These are phyloP conservation scores for Polydrusus tereticollis DNA, from an alignment of 2,888 invertebrate genomes.

Conservation along the genomic window DNA sequence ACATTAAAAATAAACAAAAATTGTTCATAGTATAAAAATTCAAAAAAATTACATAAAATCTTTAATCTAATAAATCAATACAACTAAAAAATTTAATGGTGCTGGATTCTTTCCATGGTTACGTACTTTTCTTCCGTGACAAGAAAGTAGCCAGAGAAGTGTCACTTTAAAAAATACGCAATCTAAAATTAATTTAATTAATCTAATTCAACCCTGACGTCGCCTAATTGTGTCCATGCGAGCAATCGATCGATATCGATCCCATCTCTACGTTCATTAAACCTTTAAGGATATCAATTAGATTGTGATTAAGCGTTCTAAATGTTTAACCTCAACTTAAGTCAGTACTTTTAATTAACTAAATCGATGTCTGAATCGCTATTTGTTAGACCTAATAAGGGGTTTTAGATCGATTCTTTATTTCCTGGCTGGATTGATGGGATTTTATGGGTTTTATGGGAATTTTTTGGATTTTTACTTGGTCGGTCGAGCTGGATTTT, in stretches of 20 bases:
- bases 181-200: too few relatives aligned
- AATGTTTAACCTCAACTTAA: conserved; percentile 39
- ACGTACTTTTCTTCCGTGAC: too few relatives aligned
- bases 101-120: too few relatives aligned
- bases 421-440: conserved; percentile 40
- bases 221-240: background rate
- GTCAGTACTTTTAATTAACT: conserved; percentile 44
- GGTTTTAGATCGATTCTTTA: conserved; percentile 35
- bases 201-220: too few relatives aligned
- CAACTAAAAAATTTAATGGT: too few relatives aligned
- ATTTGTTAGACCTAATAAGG: conserved; percentile 44
- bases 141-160: too few relatives aligned
- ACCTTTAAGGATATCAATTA: conserved; percentile 43
- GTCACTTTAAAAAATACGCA: too few relatives aligned
- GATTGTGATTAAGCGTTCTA: conserved; percentile 38
- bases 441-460: conserved; percentile 41
- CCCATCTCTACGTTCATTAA: background rate
- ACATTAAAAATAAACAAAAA: too few relatives aligned
- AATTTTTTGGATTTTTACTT: conserved; percentile 41
- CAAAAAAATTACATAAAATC: too few relatives aligned
- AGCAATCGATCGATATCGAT: conserved; percentile 7
- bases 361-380: conserved; percentile 33
- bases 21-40: too few relatives aligned
- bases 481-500: conserved; percentile 16
- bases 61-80: too few relatives aligned